A percentile compares a stretch with the other conserved stretches of the same genome.
Conservation (phyloP, 2,113 vertebrate genomes). For the Rattus rattus region DNA sequence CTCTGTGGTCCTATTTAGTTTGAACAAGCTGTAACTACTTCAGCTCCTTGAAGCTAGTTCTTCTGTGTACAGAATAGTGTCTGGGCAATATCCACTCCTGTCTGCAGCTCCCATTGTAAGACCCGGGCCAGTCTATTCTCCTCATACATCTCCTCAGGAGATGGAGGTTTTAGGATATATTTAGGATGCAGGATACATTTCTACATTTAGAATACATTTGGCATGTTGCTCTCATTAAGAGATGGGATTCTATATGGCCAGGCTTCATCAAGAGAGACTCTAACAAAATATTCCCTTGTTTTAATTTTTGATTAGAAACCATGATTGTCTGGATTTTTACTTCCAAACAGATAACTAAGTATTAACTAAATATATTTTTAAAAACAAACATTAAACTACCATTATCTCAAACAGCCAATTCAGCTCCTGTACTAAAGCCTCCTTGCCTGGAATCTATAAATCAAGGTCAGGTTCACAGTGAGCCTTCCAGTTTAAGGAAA, state of each 20-base stretch:
- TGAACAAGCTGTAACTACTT: neutral
- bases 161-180: neutral
- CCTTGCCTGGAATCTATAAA: neutral
- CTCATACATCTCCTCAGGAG: no score
- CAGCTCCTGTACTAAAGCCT: neutral
- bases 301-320: neutral
- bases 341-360: neutral
- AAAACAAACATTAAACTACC: neutral
- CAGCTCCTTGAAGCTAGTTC: neutral
- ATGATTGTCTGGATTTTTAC: neutral
- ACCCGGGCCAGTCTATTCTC: neutral
- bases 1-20: no score
- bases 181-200: no score
- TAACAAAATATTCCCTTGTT: neutral
- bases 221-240: neutral
- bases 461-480: neutral
- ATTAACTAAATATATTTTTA: neutral
- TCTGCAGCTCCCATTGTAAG: neutral
- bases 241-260: neutral
- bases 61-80: neutral
- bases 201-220: neutral
- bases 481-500: neutral
- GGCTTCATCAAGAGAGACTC: neutral
- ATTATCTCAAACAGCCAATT: neutral
- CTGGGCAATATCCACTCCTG: neutral